A percentile compares a stretch with the other conserved stretches of the same genome.
Evolutionary conservation across 2,113 vertebrate species (phyloP).

Genomic region (Oplegnathus fasciatus): DNA sequence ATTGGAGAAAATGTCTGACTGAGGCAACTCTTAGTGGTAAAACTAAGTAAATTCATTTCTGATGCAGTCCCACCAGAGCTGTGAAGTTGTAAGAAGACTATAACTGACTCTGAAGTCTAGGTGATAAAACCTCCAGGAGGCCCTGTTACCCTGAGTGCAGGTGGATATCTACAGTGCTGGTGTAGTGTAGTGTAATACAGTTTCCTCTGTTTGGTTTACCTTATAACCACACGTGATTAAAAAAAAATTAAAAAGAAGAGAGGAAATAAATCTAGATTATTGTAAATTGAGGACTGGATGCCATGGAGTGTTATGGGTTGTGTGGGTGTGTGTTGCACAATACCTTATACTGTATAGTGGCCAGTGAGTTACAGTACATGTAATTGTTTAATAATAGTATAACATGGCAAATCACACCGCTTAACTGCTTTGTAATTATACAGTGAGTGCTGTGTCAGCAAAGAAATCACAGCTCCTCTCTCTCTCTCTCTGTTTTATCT

Average conservation of each 20-base stretch:
- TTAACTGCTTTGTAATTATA: not conserved
- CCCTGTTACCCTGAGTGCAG: not conserved
- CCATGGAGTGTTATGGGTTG: not conserved
- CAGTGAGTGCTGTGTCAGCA: constrained; percentile 49
- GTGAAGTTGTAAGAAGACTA: not conserved
- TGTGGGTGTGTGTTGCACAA: not conserved
- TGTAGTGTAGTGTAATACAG: not conserved
- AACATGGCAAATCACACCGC: not conserved
- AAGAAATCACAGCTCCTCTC: not conserved
- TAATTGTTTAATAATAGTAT: constrained; percentile 4
- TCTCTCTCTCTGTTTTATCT: not conserved
- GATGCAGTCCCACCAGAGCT: not conserved
- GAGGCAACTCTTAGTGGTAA: not conserved
- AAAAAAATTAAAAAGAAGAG: not conserved
- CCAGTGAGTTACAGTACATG: not conserved
- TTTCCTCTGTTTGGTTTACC: not conserved
- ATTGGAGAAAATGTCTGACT: not conserved
- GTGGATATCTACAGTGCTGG: not conserved
- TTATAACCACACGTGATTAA: not conserved
- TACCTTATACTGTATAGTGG: not conserved
- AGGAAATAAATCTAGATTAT: not conserved
- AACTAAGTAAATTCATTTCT: not conserved
- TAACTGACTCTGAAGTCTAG: not conserved
- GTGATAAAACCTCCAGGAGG: not conserved
- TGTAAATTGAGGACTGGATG: not conserved